These are phyloP conservation scores for Trichechus manatus DNA, from an alignment of 2,113 vertebrate genomes.

Conservation along the genomic window DNA sequence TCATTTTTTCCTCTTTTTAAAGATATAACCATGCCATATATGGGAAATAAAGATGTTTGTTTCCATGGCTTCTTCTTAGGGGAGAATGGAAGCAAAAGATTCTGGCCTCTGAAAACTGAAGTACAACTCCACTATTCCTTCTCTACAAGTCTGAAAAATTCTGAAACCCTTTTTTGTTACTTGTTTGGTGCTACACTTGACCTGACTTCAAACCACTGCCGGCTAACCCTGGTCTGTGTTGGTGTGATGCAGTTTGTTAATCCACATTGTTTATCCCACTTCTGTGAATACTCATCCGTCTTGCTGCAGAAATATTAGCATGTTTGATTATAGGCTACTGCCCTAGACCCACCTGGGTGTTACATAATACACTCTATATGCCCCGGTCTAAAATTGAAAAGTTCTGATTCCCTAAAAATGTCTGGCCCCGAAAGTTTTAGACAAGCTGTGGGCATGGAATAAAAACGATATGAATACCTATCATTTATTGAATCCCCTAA, in stretches of 20 bases:
- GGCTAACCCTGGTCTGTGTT: neutral
- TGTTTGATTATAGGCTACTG: neutral
- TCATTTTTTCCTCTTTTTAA: neutral
- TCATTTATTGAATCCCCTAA: neutral
- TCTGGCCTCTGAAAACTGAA: neutral
- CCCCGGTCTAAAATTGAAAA: neutral
- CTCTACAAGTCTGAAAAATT: neutral
- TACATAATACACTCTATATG: too few relatives aligned
- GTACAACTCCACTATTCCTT: neutral
- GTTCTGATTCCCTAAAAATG: neutral
- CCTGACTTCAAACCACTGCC: neutral
- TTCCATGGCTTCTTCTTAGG: conserved; percentile 79
- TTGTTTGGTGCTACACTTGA: neutral
- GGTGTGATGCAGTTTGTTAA: neutral
- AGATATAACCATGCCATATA: conserved; percentile 57
- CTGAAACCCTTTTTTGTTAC: neutral
- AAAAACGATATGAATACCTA: neutral
- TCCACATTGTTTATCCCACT: rapidly evolving
- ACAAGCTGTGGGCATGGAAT: neutral
- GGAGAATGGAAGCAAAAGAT: conserved; percentile 45
- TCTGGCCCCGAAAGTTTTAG: neutral
- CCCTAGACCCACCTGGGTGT: rapidly evolving
- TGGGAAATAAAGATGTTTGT: conserved; percentile 74
- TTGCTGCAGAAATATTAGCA: rapidly evolving
- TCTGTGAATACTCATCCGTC: neutral